phyloP scores from a whole-genome alignment of 2,888 invertebrate species.

The Trissolcus brochymenae region DNA sequence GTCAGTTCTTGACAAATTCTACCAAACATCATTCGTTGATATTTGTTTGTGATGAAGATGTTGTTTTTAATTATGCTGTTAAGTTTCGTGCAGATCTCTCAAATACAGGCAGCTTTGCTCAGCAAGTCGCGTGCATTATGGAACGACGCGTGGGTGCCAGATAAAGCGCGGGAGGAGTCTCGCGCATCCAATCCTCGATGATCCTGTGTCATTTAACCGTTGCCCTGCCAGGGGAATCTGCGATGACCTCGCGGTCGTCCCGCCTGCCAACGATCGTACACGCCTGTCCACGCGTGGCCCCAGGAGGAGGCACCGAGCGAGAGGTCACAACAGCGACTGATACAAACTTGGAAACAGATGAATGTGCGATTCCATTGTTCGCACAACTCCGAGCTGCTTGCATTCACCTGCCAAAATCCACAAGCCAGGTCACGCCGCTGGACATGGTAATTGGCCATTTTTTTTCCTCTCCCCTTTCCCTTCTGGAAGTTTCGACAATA shows the following conservation, averaged over 20 bases:
- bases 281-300: constrained; percentile 12
- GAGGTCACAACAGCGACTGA: constrained; percentile 25
- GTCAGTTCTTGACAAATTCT: too few relatives aligned
- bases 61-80: too few relatives aligned
- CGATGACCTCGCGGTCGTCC: constrained; percentile 58
- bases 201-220: constrained; percentile 61
- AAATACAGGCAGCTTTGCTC: not conserved
- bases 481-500: constrained; percentile 37
- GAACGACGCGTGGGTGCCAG: constrained; percentile 74
- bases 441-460: constrained; percentile 32
- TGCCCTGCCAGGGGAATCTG: constrained; percentile 38
- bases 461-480: constrained; percentile 37
- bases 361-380: not conserved
- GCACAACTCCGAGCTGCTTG: not conserved
- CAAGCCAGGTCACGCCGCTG: constrained; percentile 9
- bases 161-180: constrained; percentile 74
- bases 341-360: not conserved
- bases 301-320: constrained; percentile 7
- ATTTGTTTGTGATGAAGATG: too few relatives aligned
- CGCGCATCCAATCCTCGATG: constrained; percentile 73
- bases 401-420: constrained; percentile 6
- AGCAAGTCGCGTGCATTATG: constrained; percentile 7
- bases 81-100: too few relatives aligned
- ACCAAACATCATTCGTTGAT: too few relatives aligned
- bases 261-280: constrained; percentile 51